Base-by-base conservation (phyloP, 2,797 vertebrate species). In the Neosilurus hyrtlii region DNA sequence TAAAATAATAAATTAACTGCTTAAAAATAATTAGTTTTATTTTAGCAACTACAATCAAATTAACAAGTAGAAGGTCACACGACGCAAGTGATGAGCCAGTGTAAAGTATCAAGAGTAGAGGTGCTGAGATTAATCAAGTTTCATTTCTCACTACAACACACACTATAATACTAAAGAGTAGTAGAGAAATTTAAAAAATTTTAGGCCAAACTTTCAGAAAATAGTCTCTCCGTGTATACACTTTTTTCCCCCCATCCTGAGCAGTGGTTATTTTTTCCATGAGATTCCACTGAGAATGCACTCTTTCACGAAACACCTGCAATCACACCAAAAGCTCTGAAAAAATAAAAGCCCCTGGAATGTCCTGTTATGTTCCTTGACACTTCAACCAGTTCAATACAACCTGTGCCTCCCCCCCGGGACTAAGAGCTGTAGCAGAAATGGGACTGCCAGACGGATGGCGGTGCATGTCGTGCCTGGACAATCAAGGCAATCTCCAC, bases 361-460 rank as follows among this genome's bases (percentile, higher is more conserved):
- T 82, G 82, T 67, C 51, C 81, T 77, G 75, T 78, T 78, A 82
- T 80, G 56, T 76, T 82, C 79, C 57, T 80, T 72, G 63, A 73
- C 62, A 80, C 84, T 61, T 59, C 35, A 73, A 63, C 84, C 85
- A 82, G 83, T 81, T 75, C 72, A 82, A 74, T 49, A 65, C 62
- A 77, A 71, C 49, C 79, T 18, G 18, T 20, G 62, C 77, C 30
- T 83, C 71, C 22, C n/a, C n/a, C 49, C n/a, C n/a, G 81, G 84
- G 83, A 86, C 83, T 80, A 37, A 26, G 26, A 63, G 43, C 62
- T 72, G 75, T 66, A 71, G 79, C 78, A 84, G 79, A 86, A 82
- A 85, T 80, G 54, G 22, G 80, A 83, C 72, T 84, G 84, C 59
- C 72, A 80, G 85, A 82, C 4, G n/a, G 43, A 68, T 80, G 80